phyloP scores from a whole-genome alignment of 2,113 vertebrate genomes.

The Calidris pygmaea region DNA sequence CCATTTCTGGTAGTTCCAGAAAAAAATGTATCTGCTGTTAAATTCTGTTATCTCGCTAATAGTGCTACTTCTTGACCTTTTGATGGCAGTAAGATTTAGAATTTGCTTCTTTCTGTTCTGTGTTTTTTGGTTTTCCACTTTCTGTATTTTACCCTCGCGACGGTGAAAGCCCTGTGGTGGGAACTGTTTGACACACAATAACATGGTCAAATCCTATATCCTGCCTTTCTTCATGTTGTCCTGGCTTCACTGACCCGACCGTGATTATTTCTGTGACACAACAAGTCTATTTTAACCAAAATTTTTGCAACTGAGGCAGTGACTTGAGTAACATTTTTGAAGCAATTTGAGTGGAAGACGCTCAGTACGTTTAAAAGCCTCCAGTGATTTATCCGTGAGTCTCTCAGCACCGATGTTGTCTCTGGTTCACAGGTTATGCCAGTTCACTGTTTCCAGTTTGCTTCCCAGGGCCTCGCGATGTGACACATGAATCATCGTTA shows the following conservation, averaged over 20 bases:
- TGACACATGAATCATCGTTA: not conserved
- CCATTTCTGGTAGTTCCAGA: not conserved
- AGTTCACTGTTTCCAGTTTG: not conserved
- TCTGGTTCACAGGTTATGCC: not conserved
- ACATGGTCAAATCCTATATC: not conserved
- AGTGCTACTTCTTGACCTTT: not conserved
- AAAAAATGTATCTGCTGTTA: not conserved
- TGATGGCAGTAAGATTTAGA: not conserved
- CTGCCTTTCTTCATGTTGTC: not conserved
- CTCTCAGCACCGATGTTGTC: not conserved
- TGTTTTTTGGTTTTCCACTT: not conserved
- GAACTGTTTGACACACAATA: not conserved
- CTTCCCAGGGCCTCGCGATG: not conserved
- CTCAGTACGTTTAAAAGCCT: not conserved
- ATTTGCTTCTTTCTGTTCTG: not conserved
- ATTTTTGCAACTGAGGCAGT: not conserved
- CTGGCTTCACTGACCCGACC: not conserved
- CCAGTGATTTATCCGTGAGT: accelerated
- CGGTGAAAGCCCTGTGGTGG: not conserved
- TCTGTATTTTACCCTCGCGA: accelerated
- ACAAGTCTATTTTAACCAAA: not conserved
- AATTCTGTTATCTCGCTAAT: not conserved
- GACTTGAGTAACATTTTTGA: not conserved
- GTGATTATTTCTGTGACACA: not conserved
- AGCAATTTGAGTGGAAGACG: not conserved